Evolutionary conservation across 1,140 invertebrate genomes (phyloP).

Genomic region (Bilobella aurantiaca): DNA sequence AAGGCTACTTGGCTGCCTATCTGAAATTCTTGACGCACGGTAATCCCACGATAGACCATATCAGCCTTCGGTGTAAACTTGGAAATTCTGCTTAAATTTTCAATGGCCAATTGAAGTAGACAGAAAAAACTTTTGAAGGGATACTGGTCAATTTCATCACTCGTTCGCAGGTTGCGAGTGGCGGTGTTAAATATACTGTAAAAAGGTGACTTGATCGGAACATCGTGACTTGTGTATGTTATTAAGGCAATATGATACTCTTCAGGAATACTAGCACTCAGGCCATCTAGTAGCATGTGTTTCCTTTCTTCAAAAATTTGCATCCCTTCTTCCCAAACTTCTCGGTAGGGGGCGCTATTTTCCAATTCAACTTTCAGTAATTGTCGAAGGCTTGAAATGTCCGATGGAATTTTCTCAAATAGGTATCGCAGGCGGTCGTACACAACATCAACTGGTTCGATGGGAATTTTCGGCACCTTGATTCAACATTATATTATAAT

Average conservation of each 20-base stretch:
- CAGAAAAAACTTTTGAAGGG: not conserved
- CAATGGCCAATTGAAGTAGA: not conserved
- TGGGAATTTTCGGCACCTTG: not conserved
- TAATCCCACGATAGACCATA: not conserved
- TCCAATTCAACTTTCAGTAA: not conserved
- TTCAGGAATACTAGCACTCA: not conserved
- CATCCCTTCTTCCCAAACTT: not conserved
- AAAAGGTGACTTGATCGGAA: not conserved
- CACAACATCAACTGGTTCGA: not conserved
- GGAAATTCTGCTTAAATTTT: not conserved
- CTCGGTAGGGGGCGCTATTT: not conserved
- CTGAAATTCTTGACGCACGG: not conserved
- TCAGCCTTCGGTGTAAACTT: not conserved
- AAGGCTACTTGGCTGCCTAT: not conserved
- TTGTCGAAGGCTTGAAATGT: not conserved
- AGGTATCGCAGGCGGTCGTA: not conserved
- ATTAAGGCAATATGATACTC: constrained; percentile 2
- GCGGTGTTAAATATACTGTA: not conserved
- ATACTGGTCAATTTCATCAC: not conserved
- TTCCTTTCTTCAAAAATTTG: not conserved
- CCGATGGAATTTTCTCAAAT: not conserved
- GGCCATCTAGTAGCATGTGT: not conserved
- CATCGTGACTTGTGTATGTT: not conserved
- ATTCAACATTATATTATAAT: no score
- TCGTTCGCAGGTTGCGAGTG: not conserved